Conservation (phyloP, 2,797 vertebrate genomes). For the Dermochelys coriacea region DNA sequence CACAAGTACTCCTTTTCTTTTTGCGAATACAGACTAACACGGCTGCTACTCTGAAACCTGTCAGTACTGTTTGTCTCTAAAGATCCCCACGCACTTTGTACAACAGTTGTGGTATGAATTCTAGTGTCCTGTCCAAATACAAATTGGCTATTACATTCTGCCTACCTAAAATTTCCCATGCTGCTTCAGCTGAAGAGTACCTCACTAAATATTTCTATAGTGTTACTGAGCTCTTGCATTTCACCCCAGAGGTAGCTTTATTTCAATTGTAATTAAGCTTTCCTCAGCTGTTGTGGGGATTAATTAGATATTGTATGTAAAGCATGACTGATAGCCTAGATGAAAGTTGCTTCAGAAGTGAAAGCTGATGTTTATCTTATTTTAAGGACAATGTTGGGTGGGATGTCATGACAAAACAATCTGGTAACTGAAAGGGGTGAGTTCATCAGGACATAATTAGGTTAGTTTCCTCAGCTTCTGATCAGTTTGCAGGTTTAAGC, state of each 20-base stretch:
- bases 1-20: too few relatives aligned
- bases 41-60: too few relatives aligned
- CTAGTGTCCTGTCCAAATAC: not conserved
- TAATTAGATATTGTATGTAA: not conserved
- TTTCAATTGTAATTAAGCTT: not conserved
- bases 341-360: not conserved
- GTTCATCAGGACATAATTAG: constrained; percentile 25
- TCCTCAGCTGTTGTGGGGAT: not conserved
- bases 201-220: not conserved
- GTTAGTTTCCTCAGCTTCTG: constrained; percentile 20
- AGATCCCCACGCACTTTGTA: not conserved
- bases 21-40: too few relatives aligned
- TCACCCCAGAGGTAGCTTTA: not conserved
- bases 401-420: not conserved
- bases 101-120: not conserved
- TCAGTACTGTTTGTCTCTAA: constrained; percentile 24
- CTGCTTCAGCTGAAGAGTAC: not conserved
- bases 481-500: constrained; percentile 35
- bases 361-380: not conserved
- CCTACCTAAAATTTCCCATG: not conserved
- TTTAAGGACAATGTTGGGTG: not conserved
- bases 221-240: not conserved
- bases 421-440: not conserved
- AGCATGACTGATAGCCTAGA: not conserved
- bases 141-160: not conserved